A percentile compares a stretch with the other conserved stretches of the same genome.
Evolutionary conservation across 2,113 vertebrate genomes (phyloP).

Genomic region (Callaeas wilsoni): DNA sequence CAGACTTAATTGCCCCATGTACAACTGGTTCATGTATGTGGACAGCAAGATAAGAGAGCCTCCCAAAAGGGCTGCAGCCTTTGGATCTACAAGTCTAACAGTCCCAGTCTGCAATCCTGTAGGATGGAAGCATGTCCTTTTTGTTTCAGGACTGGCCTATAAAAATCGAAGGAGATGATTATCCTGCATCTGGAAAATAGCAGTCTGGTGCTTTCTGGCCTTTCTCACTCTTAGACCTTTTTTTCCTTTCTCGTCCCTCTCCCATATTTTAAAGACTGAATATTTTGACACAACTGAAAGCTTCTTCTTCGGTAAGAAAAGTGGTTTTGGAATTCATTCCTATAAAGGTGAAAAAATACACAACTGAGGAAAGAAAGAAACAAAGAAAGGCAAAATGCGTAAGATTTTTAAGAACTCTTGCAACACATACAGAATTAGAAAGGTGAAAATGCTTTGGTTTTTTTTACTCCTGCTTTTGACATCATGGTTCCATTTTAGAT

Average conservation of each 20-base stretch:
- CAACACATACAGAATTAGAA: neutral
- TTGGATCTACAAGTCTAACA: neutral
- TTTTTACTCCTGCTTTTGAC: neutral
- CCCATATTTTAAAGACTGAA: neutral
- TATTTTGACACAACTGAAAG: neutral
- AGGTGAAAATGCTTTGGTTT: neutral
- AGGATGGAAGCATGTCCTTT: neutral
- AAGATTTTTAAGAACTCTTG: neutral
- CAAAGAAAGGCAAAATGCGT: neutral
- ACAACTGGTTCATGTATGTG: accelerated
- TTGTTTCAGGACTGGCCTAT: neutral
- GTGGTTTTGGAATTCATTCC: neutral
- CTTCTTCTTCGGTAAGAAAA: neutral
- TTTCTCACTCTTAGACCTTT: neutral
- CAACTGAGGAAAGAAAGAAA: neutral
- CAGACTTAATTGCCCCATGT: neutral
- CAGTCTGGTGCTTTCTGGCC: neutral
- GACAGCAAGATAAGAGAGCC: neutral
- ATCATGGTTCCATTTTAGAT: neutral
- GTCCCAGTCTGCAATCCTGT: neutral
- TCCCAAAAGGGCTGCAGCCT: neutral
- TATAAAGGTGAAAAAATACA: neutral
- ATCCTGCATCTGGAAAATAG: neutral
- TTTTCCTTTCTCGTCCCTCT: neutral
- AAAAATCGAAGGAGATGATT: neutral